Conservation (phyloP, 2,797 vertebrate species). For the Periparus ater region DNA sequence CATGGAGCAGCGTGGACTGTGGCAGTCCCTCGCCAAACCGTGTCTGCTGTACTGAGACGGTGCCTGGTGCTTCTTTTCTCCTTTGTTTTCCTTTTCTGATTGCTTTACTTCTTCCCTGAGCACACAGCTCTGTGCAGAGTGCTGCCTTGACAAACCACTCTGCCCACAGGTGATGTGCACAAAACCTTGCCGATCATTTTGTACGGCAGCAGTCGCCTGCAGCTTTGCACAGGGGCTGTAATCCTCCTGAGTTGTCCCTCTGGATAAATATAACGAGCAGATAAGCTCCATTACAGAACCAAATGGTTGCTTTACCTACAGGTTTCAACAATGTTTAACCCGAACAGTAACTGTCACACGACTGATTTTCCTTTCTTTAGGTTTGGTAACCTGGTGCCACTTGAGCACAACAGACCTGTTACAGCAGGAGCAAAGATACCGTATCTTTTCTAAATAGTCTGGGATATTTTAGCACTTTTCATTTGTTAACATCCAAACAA, state of each 20-base stretch:
- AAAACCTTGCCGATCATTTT: not conserved
- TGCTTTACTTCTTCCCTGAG: not conserved
- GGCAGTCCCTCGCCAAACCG: fast-evolving
- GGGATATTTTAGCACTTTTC: not conserved
- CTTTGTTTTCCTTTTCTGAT: not conserved
- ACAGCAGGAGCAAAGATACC: not conserved
- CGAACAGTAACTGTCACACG: not conserved
- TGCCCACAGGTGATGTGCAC: not conserved
- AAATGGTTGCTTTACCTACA: not conserved
- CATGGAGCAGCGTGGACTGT: fast-evolving
- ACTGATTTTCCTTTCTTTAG: not conserved
- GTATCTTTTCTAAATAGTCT: not conserved
- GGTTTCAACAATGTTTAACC: not conserved
- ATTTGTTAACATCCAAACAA: not conserved
- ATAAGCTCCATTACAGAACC: not conserved
- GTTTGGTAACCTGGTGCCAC: not conserved
- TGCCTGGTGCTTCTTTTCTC: not conserved
- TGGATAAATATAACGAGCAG: not conserved
- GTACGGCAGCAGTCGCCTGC: fast-evolving
- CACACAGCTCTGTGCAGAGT: not conserved
- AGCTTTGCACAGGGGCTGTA: not conserved
- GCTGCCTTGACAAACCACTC: not conserved
- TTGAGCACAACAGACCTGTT: not conserved
- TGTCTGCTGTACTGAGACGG: fast-evolving
- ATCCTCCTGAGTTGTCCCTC: not conserved